Evolutionary conservation across 2,888 invertebrate genomes (phyloP).

Genomic region (Agapostemon virescens): DNA sequence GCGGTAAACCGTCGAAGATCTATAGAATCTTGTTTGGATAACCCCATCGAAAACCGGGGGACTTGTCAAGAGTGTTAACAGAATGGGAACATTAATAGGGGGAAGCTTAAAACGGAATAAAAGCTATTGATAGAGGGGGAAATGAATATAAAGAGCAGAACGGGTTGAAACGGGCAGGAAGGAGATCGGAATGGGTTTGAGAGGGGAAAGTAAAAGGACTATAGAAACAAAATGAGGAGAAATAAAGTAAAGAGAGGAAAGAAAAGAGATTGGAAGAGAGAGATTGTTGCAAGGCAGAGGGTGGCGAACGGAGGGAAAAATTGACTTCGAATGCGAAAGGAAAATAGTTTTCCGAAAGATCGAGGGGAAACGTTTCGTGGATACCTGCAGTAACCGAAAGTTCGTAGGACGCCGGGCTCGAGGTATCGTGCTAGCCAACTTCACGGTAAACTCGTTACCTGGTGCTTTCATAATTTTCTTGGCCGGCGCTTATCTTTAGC

Average conservation of each 20-base stretch:
- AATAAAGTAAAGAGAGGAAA: not conserved
- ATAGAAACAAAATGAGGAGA: not conserved
- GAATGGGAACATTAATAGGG: too few relatives aligned
- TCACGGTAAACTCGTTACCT: constrained; percentile 19
- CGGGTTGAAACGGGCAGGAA: not conserved
- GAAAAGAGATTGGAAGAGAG: not conserved
- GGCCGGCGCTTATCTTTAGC: constrained; percentile 23
- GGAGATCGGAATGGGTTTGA: not conserved
- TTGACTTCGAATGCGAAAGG: constrained; percentile 3
- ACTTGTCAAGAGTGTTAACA: too few relatives aligned
- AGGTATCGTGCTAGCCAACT: constrained; percentile 16
- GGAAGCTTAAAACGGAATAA: not conserved
- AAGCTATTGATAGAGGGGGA: not conserved
- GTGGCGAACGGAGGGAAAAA: not conserved
- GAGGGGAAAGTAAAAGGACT: not conserved
- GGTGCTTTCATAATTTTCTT: constrained; percentile 29
- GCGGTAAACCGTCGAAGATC: too few relatives aligned
- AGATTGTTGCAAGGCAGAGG: not conserved
- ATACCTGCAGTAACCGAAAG: not conserved
- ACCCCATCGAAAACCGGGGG: too few relatives aligned
- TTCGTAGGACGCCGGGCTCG: not conserved
- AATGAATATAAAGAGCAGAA: not conserved
- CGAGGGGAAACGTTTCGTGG: not conserved
- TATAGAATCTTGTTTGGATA: too few relatives aligned
- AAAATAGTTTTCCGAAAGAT: not conserved